Percentiles rank a stretch among this genome's conserved stretches.
These are phyloP conservation scores for cattle (Bos taurus) DNA, from an alignment of 2,113 vertebrate species.

Conservation along the genomic window ARS-UCD2.0 NC_037357.1:20635001-20635500, in stretches of 20 bases:
- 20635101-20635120: neutral
- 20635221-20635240: neutral
- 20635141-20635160: neutral
- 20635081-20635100: neutral
- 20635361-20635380: neutral
- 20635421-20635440: neutral
- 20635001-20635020: neutral
- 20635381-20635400: neutral
- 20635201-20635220: fast-evolving
- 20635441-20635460: neutral
- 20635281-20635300: neutral
- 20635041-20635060: neutral
- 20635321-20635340: neutral
- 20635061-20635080: neutral
- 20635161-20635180: neutral
- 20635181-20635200: neutral
- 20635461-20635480: neutral
- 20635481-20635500: neutral
- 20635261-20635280: neutral
- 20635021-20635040: neutral
- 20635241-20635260: neutral
- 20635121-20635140: neutral
- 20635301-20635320: neutral
- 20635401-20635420: neutral
- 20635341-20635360: neutral